Conservation (phyloP, 2,888 invertebrate genomes). For the Campoplex nolae region DNA sequence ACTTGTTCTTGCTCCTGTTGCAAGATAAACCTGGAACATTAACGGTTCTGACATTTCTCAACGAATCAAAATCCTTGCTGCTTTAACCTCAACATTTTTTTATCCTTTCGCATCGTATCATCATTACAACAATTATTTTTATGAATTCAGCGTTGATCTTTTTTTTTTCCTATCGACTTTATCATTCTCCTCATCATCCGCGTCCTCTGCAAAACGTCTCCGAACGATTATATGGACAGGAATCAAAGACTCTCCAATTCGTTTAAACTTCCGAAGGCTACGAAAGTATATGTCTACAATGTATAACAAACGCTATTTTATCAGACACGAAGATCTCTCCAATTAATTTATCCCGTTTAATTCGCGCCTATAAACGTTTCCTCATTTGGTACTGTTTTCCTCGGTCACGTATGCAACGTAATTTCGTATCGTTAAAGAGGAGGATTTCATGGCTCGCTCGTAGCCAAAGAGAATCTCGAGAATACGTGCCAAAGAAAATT, state of each 20-base stretch:
- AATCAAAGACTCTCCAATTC: background rate
- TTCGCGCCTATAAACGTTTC: slow-evolving; percentile 19
- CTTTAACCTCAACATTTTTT: background rate
- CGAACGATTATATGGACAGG: background rate
- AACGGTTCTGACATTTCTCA: slow-evolving; percentile 40
- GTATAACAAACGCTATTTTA: background rate
- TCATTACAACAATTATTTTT: background rate
- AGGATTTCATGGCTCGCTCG: slow-evolving; percentile 51
- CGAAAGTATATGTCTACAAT: background rate
- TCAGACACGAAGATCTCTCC: background rate
- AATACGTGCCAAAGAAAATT: slow-evolving; percentile 60
- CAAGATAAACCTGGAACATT: slow-evolving; percentile 28
- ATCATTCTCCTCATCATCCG: background rate
- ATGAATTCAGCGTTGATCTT: background rate
- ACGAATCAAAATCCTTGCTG: slow-evolving; percentile 19
- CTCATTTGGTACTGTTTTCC: slow-evolving; percentile 15
- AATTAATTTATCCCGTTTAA: slow-evolving; percentile 10
- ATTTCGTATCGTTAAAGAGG: slow-evolving; percentile 23
- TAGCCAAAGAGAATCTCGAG: slow-evolving; percentile 29
- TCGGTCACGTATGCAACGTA: slow-evolving; percentile 34
- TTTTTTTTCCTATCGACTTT: background rate
- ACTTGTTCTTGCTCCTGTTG: slow-evolving; percentile 6
- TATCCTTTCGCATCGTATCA: background rate
- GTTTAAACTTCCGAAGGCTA: background rate
- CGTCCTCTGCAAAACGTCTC: background rate